Base-by-base conservation (phyloP, 1,140 invertebrate genomes). In the Phymorhynchus buccinoides region DNA sequence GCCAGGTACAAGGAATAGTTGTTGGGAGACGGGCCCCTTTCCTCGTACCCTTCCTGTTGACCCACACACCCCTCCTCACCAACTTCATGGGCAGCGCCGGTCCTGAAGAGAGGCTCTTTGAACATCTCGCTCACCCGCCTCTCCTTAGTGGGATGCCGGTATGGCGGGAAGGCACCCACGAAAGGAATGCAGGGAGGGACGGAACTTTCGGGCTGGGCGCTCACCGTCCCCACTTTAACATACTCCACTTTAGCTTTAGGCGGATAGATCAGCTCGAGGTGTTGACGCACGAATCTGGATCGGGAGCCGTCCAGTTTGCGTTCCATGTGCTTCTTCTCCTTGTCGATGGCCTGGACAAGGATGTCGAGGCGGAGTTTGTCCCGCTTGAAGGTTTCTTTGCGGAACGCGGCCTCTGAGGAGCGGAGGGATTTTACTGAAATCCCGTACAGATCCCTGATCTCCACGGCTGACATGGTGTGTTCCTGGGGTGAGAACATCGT, bases 141-240 rank as follows among this genome's bases (percentile, higher is more conserved):
- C 35, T 71, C 68, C 30, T 71, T 71, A 7, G 30, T 71, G n/a
- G 68, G 68, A 18, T 71, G 68, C 9, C 68, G 68, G 30, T 9
- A 35, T 12, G 68, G 68, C 4, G 68, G 68, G 30, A 71, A 71
- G 35, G 68, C 37, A 32, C 68, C 68, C 30, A 71, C 35, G 68
- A 71, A 71, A 71, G 68, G 68, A 32, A 71, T 71, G 68, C 68
- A 71, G 30, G 68, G 35, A 35, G 68, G 68, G 68, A 71, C 27
- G 9, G 68, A 35, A 7, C 18, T 27, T 18, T 71, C 68, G 6
- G 68, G 68, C 68, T 35, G 68, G 1, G 35, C 12, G 7, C 30
- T 37, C 30, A 71, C 68, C 30, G 68, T 71, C 35, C 68, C 68
- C 68, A 71, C 68, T 18, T 71, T 71, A 3, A 7, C 9, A 18